phyloP scores from a whole-genome alignment of 35 echinoderm and acorn worm genomes.

The Strongylocentrotus purpuratus region DNA sequence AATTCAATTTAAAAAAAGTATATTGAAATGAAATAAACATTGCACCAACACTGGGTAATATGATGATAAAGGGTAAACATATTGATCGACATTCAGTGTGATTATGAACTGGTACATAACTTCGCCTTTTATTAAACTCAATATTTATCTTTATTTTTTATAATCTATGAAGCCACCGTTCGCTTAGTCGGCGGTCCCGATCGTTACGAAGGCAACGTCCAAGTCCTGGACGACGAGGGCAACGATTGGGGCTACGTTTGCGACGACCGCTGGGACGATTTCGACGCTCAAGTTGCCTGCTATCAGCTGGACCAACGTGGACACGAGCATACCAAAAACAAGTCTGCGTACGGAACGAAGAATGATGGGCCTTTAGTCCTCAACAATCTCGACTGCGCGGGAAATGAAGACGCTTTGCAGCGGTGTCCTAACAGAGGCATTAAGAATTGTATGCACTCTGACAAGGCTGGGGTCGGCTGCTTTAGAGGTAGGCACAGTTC shows the following conservation, averaged over 20 bases:
- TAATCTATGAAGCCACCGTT: slow-evolving; percentile 31
- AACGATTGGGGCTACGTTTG: slow-evolving; percentile 27
- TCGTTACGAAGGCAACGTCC: slow-evolving; percentile 40
- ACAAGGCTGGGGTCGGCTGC: slow-evolving; percentile 14
- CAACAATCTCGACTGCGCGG: background rate
- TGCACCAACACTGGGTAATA: too few species aligned
- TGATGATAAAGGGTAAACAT: too few species aligned
- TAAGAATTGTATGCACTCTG: background rate
- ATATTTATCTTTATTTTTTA: background rate
- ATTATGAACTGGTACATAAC: too few species aligned
- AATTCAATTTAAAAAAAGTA: too few species aligned
- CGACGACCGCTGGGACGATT: background rate
- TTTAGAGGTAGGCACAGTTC: background rate
- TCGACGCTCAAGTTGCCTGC: background rate
- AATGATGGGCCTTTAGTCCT: background rate
- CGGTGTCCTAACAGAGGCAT: background rate
- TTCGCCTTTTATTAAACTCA: too few species aligned
- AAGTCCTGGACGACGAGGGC: background rate
- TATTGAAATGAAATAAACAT: too few species aligned
- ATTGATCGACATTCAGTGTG: too few species aligned
- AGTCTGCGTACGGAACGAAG: background rate
- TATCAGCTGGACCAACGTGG: background rate
- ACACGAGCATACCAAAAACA: background rate
- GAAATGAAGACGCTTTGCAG: background rate
- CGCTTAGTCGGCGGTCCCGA: slow-evolving; percentile 7